These are phyloP conservation scores for Electrona antarctica DNA, from an alignment of 2,113 vertebrate species.

Conservation along the genomic window DNA sequence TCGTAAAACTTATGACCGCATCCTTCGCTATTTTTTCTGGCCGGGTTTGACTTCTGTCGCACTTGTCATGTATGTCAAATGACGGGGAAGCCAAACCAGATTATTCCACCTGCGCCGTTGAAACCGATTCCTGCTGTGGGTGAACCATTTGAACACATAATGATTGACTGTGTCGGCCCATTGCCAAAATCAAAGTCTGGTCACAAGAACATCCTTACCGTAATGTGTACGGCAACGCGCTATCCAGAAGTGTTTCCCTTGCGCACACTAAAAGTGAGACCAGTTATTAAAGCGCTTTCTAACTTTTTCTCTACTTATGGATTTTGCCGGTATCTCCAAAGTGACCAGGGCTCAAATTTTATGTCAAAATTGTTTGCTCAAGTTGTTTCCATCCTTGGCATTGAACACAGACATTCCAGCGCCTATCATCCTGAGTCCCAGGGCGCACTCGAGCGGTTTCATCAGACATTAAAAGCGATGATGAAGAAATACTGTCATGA, in stretches of 20 bases:
- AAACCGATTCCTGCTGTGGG: slow-evolving; percentile 9
- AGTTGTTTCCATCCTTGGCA: background rate
- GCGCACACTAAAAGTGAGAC: background rate
- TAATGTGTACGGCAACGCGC: slow-evolving; percentile 14
- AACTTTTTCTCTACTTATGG: slow-evolving; percentile 19
- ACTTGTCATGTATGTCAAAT: slow-evolving; percentile 11
- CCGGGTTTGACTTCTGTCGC: background rate
- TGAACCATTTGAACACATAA: slow-evolving; percentile 12
- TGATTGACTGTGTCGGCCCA: slow-evolving; percentile 21
- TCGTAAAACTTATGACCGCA: background rate
- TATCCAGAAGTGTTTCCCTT: slow-evolving; percentile 10
- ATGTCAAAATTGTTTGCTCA: slow-evolving; percentile 5
- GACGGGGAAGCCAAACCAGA: slow-evolving; percentile 11
- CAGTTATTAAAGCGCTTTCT: background rate
- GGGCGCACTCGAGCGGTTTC: background rate
- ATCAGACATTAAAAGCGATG: background rate
- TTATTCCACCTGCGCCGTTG: background rate
- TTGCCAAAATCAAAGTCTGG: slow-evolving; percentile 14
- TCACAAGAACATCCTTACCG: background rate
- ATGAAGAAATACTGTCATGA: no score
- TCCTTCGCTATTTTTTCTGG: slow-evolving; percentile 13
- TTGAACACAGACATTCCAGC: background rate
- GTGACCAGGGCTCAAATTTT: slow-evolving; percentile 18
- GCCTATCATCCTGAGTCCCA: background rate
- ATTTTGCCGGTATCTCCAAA: slow-evolving; percentile 17